A percentile compares a stretch with the other conserved stretches of the same genome.
Evolutionary conservation across 2,797 vertebrate genomes (phyloP).

Genomic region (Pseudomugil gertrudae): DNA sequence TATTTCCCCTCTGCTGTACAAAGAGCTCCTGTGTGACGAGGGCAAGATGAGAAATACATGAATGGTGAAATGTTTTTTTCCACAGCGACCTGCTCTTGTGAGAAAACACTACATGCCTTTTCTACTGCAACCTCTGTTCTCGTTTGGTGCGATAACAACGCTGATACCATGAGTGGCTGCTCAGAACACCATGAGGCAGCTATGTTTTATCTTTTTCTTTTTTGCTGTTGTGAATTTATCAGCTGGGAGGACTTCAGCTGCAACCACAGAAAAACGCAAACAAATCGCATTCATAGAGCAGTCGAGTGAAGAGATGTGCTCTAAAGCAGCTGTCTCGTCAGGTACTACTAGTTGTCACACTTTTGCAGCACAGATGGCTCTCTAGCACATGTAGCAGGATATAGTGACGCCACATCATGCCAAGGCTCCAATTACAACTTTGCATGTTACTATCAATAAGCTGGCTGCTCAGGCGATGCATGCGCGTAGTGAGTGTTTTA

Average conservation of each 20-base stretch:
- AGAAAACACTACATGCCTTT: neutral
- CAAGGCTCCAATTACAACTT: constrained; percentile 54
- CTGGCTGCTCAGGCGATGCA: constrained; percentile 7
- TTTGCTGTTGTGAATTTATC: constrained; percentile 1
- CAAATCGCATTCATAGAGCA: constrained; percentile 13
- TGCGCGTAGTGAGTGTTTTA: neutral
- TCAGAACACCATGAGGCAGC: neutral
- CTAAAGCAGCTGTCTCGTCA: constrained; percentile 28
- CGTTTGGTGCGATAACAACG: constrained; percentile 28
- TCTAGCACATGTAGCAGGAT: constrained; percentile 41
- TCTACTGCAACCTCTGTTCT: constrained; percentile 30
- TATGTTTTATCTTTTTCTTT: constrained; percentile 5
- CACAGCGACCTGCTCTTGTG: constrained; percentile 53
- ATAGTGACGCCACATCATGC: constrained; percentile 46
- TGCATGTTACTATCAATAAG: constrained; percentile 50
- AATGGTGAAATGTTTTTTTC: constrained; percentile 52
- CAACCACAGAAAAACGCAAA: constrained; percentile 23
- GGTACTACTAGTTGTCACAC: constrained; percentile 39
- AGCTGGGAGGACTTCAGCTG: constrained; percentile 3
- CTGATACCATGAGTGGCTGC: constrained; percentile 30
- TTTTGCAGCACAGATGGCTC: constrained; percentile 50
- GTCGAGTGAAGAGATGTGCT: constrained; percentile 41
- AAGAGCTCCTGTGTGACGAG: constrained; percentile 71
- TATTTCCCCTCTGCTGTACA: constrained; percentile 65
- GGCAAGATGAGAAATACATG: constrained; percentile 59